Percentiles rank a stretch among this genome's conserved stretches.
Evolutionary conservation across 1,140 invertebrate genomes (phyloP).

Genomic region (Periplaneta americana): DNA sequence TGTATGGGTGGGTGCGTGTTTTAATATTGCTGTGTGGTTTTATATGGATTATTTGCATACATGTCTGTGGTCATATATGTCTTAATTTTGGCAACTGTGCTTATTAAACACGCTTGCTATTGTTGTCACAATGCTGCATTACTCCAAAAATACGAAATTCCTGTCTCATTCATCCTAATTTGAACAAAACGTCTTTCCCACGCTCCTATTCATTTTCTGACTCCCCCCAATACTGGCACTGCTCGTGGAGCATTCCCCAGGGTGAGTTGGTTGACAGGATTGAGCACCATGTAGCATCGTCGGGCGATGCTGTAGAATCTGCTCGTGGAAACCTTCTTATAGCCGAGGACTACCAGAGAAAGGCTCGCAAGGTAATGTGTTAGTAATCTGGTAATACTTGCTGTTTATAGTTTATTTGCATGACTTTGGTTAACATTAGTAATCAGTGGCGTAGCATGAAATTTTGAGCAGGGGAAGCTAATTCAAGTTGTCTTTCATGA

Average conservation of each 20-base stretch:
- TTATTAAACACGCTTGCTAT: not conserved
- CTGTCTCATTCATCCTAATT: not conserved
- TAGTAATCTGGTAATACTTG: not conserved
- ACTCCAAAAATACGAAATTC: not conserved
- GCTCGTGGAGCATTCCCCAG: slow-evolving; percentile 42
- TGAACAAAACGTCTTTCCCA: not conserved
- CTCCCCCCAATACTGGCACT: slow-evolving; percentile 33
- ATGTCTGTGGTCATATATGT: not conserved
- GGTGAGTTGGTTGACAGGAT: slow-evolving; percentile 89
- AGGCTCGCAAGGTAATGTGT: slow-evolving; percentile 81
- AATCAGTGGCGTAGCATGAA: too few relatives aligned
- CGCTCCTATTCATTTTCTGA: slow-evolving; percentile 26
- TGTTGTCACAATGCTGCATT: not conserved
- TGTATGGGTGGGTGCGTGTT: slow-evolving; percentile 22
- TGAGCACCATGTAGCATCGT: slow-evolving; percentile 83
- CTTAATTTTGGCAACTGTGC: not conserved
- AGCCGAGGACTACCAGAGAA: slow-evolving; percentile 76
- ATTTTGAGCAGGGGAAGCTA: too few relatives aligned
- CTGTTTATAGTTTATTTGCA: too few relatives aligned
- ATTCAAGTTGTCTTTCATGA: too few relatives aligned
- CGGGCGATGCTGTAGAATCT: slow-evolving; percentile 71
- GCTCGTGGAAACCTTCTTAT: slow-evolving; percentile 71
- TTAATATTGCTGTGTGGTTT: slow-evolving; percentile 11
- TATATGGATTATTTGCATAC: not conserved
- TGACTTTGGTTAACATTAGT: too few relatives aligned